A percentile compares a stretch with the other conserved stretches of the same genome.
phyloP scores from a whole-genome alignment of 2,888 invertebrate genomes.

The Andrena camellia region DNA sequence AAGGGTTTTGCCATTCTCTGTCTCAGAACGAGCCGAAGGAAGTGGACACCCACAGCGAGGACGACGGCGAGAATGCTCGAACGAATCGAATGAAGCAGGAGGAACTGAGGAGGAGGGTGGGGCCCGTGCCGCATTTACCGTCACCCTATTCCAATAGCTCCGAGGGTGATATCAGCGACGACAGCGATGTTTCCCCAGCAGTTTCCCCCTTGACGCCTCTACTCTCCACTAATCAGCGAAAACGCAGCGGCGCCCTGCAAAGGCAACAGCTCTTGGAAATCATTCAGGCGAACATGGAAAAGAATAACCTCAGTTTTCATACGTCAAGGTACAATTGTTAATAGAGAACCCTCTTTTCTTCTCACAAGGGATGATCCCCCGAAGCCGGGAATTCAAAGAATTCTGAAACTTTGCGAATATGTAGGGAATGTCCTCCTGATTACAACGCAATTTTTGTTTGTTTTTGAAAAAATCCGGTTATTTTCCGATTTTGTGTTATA shows the following conservation, averaged over 20 bases:
- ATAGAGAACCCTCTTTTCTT: not conserved
- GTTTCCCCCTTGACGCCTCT: slow-evolving; percentile 83
- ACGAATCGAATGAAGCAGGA: slow-evolving; percentile 81
- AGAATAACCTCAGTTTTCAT: slow-evolving; percentile 94
- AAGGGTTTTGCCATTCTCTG: slow-evolving; percentile 1
- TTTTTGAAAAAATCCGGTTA: too few species aligned
- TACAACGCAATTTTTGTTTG: too few species aligned
- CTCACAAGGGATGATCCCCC: too few species aligned
- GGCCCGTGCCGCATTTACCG: slow-evolving; percentile 81
- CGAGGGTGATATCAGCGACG: slow-evolving; percentile 83
- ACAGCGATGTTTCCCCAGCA: slow-evolving; percentile 80
- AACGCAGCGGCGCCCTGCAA: slow-evolving; percentile 91
- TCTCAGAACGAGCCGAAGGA: slow-evolving; percentile 80
- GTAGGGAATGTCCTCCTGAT: too few species aligned
- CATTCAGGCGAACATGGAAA: slow-evolving; percentile 96
- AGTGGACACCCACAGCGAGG: slow-evolving; percentile 85
- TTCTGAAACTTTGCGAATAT: too few species aligned
- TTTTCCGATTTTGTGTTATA: too few species aligned
- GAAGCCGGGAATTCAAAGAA: too few species aligned
- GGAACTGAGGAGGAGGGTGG: slow-evolving; percentile 81
- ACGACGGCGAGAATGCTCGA: slow-evolving; percentile 82
- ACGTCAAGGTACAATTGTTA: slow-evolving; percentile 89
- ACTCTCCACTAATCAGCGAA: slow-evolving; percentile 86
- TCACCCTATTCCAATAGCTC: slow-evolving; percentile 83
- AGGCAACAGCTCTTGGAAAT: slow-evolving; percentile 94